phyloP scores from a whole-genome alignment of 2,888 invertebrate genomes.

The Neoaliturus tenellus region DNA sequence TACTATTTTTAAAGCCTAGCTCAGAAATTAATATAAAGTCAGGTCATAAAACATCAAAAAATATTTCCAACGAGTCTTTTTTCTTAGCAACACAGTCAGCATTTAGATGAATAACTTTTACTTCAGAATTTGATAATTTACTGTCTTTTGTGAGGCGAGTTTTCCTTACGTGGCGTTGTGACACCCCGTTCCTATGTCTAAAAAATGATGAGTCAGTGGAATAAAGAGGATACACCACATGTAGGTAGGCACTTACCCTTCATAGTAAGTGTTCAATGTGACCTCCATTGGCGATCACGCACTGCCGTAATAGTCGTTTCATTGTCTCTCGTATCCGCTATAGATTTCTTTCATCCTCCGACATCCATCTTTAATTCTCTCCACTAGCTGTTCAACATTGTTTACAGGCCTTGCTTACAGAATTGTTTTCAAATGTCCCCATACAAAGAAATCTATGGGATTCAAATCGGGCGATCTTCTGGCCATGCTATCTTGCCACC shows the following conservation, averaged over 20 bases:
- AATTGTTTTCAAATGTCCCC: background rate
- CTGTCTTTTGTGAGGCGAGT: too few relatives aligned
- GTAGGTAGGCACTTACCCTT: background rate
- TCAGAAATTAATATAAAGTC: too few relatives aligned
- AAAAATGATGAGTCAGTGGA: too few relatives aligned
- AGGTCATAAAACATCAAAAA: too few relatives aligned
- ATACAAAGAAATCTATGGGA: constrained; percentile 11
- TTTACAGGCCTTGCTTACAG: constrained; percentile 20
- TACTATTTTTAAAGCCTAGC: too few relatives aligned
- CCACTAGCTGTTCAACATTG: background rate
- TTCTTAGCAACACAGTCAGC: too few relatives aligned
- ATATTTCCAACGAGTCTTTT: too few relatives aligned
- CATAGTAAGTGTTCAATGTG: background rate
- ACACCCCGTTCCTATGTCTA: too few relatives aligned
- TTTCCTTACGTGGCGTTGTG: too few relatives aligned
- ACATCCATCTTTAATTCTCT: constrained; percentile 21
- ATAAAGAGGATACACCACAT: too few relatives aligned
- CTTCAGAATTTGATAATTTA: too few relatives aligned
- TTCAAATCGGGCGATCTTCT: constrained; percentile 14
- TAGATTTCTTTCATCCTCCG: background rate
- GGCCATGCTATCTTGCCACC: background rate
- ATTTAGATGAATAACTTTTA: too few relatives aligned
- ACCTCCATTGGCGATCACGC: constrained; percentile 14
- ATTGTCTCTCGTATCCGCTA: background rate
- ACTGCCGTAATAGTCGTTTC: background rate